Conservation (phyloP, 2,888 invertebrate species). For the Eristalinus aeneus region DNA sequence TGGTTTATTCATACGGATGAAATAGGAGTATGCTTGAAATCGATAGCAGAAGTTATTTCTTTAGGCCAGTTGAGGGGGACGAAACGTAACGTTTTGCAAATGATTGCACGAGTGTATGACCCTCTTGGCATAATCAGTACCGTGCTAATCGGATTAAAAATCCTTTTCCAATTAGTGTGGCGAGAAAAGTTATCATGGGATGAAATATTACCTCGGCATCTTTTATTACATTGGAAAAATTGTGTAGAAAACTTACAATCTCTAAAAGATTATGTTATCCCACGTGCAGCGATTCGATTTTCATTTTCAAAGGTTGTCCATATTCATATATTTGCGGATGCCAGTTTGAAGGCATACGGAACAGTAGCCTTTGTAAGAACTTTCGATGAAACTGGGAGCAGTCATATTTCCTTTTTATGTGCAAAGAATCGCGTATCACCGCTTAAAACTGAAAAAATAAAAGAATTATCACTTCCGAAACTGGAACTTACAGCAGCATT, state of each 20-base stretch:
- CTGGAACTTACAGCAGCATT: not conserved
- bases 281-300: too few species aligned
- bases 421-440: not conserved
- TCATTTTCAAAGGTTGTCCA: not conserved
- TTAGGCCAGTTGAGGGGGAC: not conserved
- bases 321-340: constrained; percentile 3
- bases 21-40: not conserved
- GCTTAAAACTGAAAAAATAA: not conserved
- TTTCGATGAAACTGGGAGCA: not conserved
- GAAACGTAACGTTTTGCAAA: constrained; percentile 15
- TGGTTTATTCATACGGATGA: constrained; percentile 28
- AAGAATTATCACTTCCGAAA: not conserved
- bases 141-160: constrained; percentile 4
- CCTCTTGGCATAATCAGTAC: constrained; percentile 18
- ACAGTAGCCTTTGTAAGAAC: not conserved
- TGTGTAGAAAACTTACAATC: too few species aligned
- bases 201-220: too few species aligned
- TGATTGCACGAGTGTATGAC: constrained; percentile 6
- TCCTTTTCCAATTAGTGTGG: constrained; percentile 7
- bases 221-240: too few species aligned
- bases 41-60: not conserved
- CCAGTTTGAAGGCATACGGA: constrained; percentile 2
- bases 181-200: not conserved
- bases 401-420: not conserved
- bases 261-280: too few species aligned